A percentile compares a stretch with the other conserved stretches of the same genome.
phyloP scores from a whole-genome alignment of 92 coral and sea anemone genomes.

The Chrysogorgia sp. region DNA sequence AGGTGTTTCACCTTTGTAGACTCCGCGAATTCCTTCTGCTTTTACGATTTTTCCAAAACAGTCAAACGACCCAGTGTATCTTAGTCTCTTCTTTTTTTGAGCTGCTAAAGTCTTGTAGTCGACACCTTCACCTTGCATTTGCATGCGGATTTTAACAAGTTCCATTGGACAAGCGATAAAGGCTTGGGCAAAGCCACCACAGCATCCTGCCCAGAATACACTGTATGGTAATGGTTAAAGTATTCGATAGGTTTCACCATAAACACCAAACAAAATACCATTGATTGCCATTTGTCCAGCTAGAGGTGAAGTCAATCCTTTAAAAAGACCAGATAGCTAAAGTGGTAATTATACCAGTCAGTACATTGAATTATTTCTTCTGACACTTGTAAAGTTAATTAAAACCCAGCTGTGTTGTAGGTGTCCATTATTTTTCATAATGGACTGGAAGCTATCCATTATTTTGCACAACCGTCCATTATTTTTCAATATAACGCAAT shows the following conservation, averaged over 20 bases:
- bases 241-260: slow-evolving; percentile 69
- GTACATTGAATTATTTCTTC: too few species aligned
- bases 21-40: slow-evolving; percentile 71
- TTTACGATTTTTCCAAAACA: slow-evolving; percentile 75
- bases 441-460: too few species aligned
- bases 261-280: slow-evolving; percentile 90
- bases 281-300: slow-evolving; percentile 85
- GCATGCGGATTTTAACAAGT: slow-evolving; percentile 87
- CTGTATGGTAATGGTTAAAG: slow-evolving; percentile 43
- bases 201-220: slow-evolving; percentile 72
- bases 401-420: too few species aligned
- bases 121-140: slow-evolving; percentile 90
- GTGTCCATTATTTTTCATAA: too few species aligned
- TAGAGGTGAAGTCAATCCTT: slow-evolving; percentile 94
- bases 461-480: too few species aligned
- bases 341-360: slow-evolving; percentile 16
- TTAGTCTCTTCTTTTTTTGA: slow-evolving; percentile 50
- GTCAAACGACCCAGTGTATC: slow-evolving; percentile 82
- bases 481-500: too few species aligned
- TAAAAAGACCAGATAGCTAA: slow-evolving; percentile 86
- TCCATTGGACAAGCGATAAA: slow-evolving; percentile 78
- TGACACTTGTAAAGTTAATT: too few species aligned
- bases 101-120: slow-evolving; percentile 44
- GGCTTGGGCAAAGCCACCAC: slow-evolving; percentile 78
- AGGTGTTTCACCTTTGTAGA: slow-evolving; percentile 91